Evolutionary conservation across 2,797 vertebrate genomes (phyloP).

Genomic region (Streptopelia turtur): DNA sequence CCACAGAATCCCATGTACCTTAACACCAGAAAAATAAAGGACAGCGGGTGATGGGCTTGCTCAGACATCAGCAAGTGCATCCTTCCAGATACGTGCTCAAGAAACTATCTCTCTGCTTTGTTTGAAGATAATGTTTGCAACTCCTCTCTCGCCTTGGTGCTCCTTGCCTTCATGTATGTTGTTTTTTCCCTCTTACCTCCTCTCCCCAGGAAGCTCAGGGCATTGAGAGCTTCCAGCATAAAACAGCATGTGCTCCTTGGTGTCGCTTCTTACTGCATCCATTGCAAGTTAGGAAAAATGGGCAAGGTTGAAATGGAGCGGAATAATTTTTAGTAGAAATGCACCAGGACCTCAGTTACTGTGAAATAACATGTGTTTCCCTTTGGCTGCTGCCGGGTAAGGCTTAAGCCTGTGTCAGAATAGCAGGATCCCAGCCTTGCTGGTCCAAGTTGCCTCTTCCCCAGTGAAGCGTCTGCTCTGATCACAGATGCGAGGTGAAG

Average conservation of each 20-base stretch:
- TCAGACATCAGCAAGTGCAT: background rate
- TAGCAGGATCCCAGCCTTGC: background rate
- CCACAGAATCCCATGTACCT: background rate
- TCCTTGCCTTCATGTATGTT: background rate
- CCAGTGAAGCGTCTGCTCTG: background rate
- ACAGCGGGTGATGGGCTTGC: background rate
- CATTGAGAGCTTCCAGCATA: background rate
- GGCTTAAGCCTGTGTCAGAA: background rate
- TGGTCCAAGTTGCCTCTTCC: background rate
- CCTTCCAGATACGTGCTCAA: background rate
- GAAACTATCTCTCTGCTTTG: background rate
- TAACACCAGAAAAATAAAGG: background rate
- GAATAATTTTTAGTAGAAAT: background rate
- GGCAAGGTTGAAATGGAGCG: background rate
- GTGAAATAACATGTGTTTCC: fast-evolving
- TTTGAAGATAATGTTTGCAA: background rate
- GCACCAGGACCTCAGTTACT: background rate
- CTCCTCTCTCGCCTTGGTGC: background rate
- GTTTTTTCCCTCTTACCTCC: background rate
- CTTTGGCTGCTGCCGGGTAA: fast-evolving
- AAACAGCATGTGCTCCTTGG: background rate
- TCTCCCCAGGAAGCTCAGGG: background rate
- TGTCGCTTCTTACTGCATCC: background rate
- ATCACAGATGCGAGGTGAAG: background rate
- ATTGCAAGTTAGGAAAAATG: background rate